Evolutionary conservation across 2,797 vertebrate genomes (phyloP).

Genomic region (Pangasius djambal): DNA sequence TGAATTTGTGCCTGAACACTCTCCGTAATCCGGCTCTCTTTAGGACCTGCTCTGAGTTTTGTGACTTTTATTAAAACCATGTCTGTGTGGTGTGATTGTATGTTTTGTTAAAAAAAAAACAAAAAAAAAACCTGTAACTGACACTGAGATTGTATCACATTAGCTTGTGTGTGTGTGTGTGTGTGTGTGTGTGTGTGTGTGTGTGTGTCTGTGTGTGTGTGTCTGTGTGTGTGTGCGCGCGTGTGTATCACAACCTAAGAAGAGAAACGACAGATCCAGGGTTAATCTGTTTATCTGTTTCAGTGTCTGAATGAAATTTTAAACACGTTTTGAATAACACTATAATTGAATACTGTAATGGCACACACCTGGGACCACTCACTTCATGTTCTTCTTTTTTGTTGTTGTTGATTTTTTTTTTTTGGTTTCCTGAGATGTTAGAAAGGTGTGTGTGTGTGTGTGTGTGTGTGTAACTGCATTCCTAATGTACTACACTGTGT

Average conservation of each 20-base stretch:
- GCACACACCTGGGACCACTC: background rate
- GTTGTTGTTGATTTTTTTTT: background rate
- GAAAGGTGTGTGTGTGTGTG: background rate
- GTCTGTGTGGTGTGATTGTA: background rate
- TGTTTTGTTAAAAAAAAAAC: background rate
- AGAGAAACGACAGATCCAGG: background rate
- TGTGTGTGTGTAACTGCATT: constrained; percentile 12
- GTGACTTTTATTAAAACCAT: background rate
- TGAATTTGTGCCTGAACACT: background rate
- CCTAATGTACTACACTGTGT: constrained; percentile 42
- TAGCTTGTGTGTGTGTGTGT: background rate
- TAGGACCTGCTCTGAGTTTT: background rate
- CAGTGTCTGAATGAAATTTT: background rate
- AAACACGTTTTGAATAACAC: background rate
- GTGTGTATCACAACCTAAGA: background rate
- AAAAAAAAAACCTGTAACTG: background rate
- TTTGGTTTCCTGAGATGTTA: background rate
- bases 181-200: background rate
- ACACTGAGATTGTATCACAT: background rate
- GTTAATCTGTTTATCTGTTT: background rate
- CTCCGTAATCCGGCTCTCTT: background rate
- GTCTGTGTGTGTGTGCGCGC: background rate
- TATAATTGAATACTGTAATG: background rate
- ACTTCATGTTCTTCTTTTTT: background rate
- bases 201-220: background rate